A percentile compares a stretch with the other conserved stretches of the same genome.
Conservation (phyloP, 2,888 invertebrate genomes). For the Drosophila phalerata region DNA sequence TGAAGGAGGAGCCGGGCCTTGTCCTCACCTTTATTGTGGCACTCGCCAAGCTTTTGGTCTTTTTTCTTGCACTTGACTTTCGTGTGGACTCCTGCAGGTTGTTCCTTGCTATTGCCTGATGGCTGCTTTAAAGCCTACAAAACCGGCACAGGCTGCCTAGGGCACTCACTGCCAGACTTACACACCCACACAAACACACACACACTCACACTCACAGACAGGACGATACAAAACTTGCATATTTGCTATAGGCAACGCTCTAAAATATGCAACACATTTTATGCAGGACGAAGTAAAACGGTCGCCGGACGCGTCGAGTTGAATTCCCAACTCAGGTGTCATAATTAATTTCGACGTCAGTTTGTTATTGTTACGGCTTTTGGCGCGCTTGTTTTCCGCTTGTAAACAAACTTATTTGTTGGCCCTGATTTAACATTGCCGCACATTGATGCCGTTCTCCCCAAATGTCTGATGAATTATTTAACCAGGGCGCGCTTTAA, state of each 20-base stretch:
- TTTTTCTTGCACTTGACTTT: constrained; percentile 62
- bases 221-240: constrained; percentile 38
- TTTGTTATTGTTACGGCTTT: constrained; percentile 54
- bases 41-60: constrained; percentile 16
- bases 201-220: constrained; percentile 1
- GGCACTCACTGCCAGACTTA: too few relatives aligned
- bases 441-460: constrained; percentile 37
- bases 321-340: constrained; percentile 56
- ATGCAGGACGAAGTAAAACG: constrained; percentile 33
- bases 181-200: too few relatives aligned
- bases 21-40: constrained; percentile 39
- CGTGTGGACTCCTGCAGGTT: constrained; percentile 16
- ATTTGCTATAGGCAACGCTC: constrained; percentile 55
- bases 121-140: constrained; percentile 54
- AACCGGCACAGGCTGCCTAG: constrained; percentile 17
- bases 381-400: constrained; percentile 53
- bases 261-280: constrained; percentile 69
- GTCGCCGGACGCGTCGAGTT: constrained; percentile 10
- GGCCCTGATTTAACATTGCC: constrained; percentile 43
- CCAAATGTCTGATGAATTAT: constrained; percentile 41
- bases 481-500: constrained; percentile 25
- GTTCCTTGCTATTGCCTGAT: constrained; percentile 1
- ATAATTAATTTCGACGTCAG: constrained; percentile 74
- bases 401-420: constrained; percentile 57
- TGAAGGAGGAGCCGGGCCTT: constrained; percentile 16